Evolutionary conservation across 2,797 vertebrate species (phyloP), one percentile per base, ranked within the genome.

Genomic region (Tokudaia muenninki): DNA sequence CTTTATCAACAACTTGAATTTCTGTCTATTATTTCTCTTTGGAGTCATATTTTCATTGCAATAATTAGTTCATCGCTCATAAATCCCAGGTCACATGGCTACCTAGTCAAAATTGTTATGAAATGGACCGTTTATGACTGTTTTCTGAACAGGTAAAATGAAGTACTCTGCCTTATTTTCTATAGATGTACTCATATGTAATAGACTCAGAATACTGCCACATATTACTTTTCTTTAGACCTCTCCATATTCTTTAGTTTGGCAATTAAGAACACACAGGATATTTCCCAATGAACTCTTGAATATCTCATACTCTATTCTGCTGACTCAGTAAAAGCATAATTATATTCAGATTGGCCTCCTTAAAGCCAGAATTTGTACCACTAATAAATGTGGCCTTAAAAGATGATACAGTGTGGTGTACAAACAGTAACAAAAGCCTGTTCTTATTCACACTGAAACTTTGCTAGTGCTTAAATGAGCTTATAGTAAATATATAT

Each of bases 11-110:
- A 92, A 77, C 72, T 70, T 94, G 26, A 89, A 92, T 92, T 96
- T 79, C 22, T 92, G 34, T 89, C n/a, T 55, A 86, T 13, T 61
- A 31, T 87, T 90, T 94, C 50, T 96, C 3, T 13, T 59, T 47
- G 67, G 12, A 80, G 29, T 86, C 78, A 31, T 26, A 82, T 74
- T 92, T 92, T 57, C 70, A 75, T 16, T 96, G 41, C n/a, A 94
- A 63, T 94, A 95, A 94, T 87, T 37, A 70, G 78, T 94, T 72
- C 63, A 91, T 87, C n/a, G 92, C 89, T 94, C 34, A 92, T 50
- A 92, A 94, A 83, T 94, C 86, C 87, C 12, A 90, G 31, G 50
- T 87, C 52, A 80, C 2, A 95, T 78, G 34, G 41, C 24, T 65
- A 81, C 11, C 93, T 94, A 77, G 47, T 91, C 74, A 88, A 92